A percentile compares a stretch with the other conserved stretches of the same genome.
Conservation (phyloP, 1,140 invertebrate genomes). For the Drosophila eugracilis region DNA sequence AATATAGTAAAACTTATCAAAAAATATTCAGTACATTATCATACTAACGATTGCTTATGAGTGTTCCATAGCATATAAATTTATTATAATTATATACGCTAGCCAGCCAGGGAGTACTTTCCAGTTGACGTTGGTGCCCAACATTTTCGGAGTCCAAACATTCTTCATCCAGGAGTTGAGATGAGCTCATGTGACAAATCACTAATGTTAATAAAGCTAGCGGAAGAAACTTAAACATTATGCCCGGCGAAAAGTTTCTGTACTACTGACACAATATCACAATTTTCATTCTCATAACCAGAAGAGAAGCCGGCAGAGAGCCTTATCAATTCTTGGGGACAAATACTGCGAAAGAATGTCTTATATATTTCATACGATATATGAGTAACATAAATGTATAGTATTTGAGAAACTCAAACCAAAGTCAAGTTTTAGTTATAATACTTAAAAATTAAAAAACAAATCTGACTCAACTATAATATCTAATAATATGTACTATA, state of each 20-base stretch:
- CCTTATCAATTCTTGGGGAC: no score
- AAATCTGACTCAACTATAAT: no score
- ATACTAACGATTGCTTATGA: constrained; percentile 12
- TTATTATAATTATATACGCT: not conserved
- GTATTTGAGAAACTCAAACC: no score
- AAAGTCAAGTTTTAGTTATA: no score
- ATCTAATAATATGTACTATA: no score
- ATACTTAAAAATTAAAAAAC: no score
- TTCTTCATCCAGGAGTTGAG: not conserved
- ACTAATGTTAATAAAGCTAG: not conserved
- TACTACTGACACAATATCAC: not conserved
- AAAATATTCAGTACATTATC: no score
- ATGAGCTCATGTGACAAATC: not conserved
- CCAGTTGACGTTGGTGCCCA: no score
- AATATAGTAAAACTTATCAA: not conserved
- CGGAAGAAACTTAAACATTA: not conserved
- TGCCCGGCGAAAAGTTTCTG: not conserved
- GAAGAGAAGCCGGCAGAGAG: not conserved
- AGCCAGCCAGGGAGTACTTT: not conserved
- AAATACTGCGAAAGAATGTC: no score
- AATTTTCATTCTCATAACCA: no score
- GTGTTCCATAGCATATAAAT: constrained; percentile 10
- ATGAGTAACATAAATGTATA: no score
- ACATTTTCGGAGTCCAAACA: not conserved
- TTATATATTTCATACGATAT: no score